Conservation (phyloP, 2,113 vertebrate genomes). For the Gasterosteus aculeatus region DNA sequence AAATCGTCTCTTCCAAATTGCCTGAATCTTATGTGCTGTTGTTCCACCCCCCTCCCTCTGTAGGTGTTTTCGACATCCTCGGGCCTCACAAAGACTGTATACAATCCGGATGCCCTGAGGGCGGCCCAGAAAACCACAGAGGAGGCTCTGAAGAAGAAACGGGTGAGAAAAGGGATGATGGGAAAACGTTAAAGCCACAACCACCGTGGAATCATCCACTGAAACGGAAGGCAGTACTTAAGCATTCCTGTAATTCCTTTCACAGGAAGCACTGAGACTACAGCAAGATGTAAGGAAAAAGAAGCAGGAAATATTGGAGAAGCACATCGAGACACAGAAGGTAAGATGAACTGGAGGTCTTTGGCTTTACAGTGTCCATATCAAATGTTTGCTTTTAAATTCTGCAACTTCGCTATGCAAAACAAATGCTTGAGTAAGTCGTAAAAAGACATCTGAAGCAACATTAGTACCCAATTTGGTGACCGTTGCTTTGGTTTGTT, state of each 20-base stretch:
- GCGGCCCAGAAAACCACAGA: conserved; percentile 90
- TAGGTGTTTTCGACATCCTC: conserved; percentile 95
- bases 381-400: neutral
- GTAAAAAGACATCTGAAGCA: neutral
- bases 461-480: neutral
- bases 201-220: neutral
- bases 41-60: neutral
- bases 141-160: conserved; percentile 94
- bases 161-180: conserved; percentile 77
- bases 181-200: neutral
- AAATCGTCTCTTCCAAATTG: neutral
- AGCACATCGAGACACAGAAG: conserved; percentile 98
- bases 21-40: neutral
- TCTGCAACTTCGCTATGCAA: neutral
- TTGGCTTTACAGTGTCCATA: neutral
- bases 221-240: neutral
- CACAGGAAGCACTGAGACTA: conserved; percentile 91
- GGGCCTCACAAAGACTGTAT: conserved; percentile 98
- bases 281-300: conserved; percentile 97
- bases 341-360: conserved; percentile 65
- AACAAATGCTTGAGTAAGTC: neutral
- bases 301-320: conserved; percentile 98
- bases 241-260: conserved; percentile 23
- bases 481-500: neutral
- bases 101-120: conserved; percentile 95